Conservation (phyloP, 2,113 vertebrate species). For the Bolborhynchus lineola region DNA sequence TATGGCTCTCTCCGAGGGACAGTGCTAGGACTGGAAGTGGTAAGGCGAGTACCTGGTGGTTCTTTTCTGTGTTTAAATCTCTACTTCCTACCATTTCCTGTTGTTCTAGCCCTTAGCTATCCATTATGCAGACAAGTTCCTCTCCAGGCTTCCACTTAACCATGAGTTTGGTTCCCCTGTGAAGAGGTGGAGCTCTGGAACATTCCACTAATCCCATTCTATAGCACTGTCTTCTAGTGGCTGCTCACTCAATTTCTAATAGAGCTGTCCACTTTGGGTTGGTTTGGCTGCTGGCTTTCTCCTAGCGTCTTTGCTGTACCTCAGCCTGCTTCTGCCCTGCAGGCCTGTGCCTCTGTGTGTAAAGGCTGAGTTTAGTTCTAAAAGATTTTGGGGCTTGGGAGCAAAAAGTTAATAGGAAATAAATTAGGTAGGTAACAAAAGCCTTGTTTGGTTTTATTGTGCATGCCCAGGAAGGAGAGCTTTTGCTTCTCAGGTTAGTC, state of each 20-base stretch:
- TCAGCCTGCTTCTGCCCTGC: background rate
- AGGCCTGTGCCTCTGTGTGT: background rate
- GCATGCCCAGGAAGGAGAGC: background rate
- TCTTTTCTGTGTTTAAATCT: background rate
- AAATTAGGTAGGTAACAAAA: background rate
- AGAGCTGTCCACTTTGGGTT: background rate
- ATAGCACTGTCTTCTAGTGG: background rate
- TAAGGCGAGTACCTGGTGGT: conserved; percentile 66
- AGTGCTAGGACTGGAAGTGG: conserved; percentile 92
- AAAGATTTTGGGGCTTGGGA: background rate
- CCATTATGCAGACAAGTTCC: background rate
- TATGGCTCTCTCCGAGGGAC: conserved; percentile 91
- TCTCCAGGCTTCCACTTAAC: background rate
- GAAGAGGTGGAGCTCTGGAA: background rate
- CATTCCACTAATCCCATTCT: background rate
- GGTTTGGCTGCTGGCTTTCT: background rate
- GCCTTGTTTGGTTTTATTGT: background rate
- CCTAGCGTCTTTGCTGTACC: background rate
- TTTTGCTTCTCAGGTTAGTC: background rate
- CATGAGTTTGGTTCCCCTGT: background rate
- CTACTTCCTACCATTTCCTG: background rate
- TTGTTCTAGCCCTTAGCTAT: background rate
- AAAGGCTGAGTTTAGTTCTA: background rate
- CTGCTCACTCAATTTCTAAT: background rate
- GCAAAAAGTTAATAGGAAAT: background rate